These are phyloP conservation scores for Dendrolimus houi DNA, from an alignment of 2,888 invertebrate species.

Conservation along the genomic window DNA sequence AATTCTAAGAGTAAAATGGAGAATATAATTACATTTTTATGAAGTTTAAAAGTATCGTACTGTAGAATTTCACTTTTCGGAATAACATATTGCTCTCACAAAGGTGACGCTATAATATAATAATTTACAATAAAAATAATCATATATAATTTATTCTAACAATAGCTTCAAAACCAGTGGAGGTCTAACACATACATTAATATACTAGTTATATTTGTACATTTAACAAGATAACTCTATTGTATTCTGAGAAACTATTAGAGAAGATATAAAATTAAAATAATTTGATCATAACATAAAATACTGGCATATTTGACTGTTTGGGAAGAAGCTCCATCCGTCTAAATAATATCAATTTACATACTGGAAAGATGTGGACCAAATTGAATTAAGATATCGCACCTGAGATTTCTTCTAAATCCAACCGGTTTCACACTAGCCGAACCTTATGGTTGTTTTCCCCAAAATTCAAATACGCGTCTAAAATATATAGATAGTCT, in stretches of 20 bases:
- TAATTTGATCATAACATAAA: neutral
- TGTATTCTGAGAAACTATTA: neutral
- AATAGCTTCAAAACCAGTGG: neutral
- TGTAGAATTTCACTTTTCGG: too few relatives aligned
- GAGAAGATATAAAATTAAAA: neutral
- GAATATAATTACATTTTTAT: too few relatives aligned
- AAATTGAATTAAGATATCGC: slow-evolving; percentile 29
- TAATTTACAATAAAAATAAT: too few relatives aligned
- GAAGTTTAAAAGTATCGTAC: too few relatives aligned
- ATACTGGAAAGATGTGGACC: slow-evolving; percentile 24
- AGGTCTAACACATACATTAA: neutral
- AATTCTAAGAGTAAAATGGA: too few relatives aligned
- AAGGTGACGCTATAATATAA: too few relatives aligned
- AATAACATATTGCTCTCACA: too few relatives aligned
- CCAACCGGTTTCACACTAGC: slow-evolving; percentile 32
- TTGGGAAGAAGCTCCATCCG: neutral
- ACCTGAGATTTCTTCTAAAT: slow-evolving; percentile 32
- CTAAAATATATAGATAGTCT: slow-evolving; percentile 12
- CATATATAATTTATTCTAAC: too few relatives aligned
- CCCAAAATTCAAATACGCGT: slow-evolving; percentile 21
- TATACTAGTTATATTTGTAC: neutral
- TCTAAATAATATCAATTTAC: slow-evolving; percentile 21
- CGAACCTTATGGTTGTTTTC: slow-evolving; percentile 34
- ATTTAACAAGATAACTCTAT: neutral
- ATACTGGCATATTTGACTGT: neutral